These are phyloP conservation scores for Cherax destructor DNA, from an alignment of 1,140 invertebrate species.

Conservation along the genomic window DNA sequence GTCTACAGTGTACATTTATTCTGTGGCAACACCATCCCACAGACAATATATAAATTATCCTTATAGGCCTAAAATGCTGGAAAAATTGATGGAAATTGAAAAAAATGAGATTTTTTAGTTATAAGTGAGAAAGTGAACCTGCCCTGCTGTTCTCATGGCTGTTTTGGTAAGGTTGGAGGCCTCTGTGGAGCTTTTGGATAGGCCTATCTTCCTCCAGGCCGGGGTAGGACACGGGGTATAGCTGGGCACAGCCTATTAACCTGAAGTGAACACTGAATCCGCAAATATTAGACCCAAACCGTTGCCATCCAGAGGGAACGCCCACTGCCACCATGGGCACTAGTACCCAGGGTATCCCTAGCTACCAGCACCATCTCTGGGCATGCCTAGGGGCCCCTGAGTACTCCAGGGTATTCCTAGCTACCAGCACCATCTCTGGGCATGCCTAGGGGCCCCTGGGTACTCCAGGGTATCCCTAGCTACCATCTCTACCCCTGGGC, in stretches of 20 bases:
- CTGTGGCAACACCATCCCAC: conserved; percentile 55
- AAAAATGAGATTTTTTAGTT: not conserved
- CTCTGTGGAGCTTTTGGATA: conserved; percentile 45
- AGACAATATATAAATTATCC: conserved; percentile 45
- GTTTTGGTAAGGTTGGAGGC: conserved; percentile 47
- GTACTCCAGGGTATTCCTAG: not conserved
- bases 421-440: not conserved
- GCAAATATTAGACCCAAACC: conserved; percentile 30
- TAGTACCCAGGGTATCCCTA: not conserved
- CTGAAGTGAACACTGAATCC: conserved; percentile 67
- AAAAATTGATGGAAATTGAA: not conserved
- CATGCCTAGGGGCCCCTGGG: not conserved
- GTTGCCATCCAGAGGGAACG: conserved; percentile 17
- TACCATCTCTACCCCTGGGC: not conserved
- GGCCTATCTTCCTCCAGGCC: conserved; percentile 39
- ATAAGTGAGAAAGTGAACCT: conserved; percentile 24
- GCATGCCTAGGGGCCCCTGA: not conserved
- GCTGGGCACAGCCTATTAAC: conserved; percentile 25
- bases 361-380: not conserved
- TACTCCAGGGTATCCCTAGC: not conserved
- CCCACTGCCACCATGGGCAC: not conserved
- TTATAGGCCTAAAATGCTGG: conserved; percentile 2
- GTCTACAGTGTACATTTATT: conserved; percentile 66
- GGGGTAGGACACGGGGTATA: conserved; percentile 21
- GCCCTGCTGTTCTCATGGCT: conserved; percentile 57